A percentile compares a stretch with the other conserved stretches of the same genome.
These are phyloP conservation scores for Petrolisthes manimaculis DNA, from an alignment of 2,888 invertebrate genomes.

Conservation along the genomic window DNA sequence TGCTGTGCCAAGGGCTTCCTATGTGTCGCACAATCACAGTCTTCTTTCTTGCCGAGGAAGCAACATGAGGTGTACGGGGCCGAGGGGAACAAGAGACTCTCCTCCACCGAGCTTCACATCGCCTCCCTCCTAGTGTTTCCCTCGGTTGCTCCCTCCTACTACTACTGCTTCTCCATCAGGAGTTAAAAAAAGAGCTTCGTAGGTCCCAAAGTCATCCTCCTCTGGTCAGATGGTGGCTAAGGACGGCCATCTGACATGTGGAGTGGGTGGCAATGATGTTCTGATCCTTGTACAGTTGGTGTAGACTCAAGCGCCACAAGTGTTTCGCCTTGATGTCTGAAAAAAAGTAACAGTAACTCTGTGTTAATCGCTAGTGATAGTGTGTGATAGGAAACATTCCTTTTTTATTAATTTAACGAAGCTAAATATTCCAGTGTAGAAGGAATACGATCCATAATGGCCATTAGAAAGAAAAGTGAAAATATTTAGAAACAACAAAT, in stretches of 20 bases:
- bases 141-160: conserved; percentile 27
- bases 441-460: conserved; percentile 37
- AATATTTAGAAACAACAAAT: background rate
- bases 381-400: conserved; percentile 49
- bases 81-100: background rate
- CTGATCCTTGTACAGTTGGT: conserved; percentile 50
- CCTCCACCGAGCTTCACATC: background rate
- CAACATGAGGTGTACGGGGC: conserved; percentile 19
- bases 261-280: conserved; percentile 14
- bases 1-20: conserved; percentile 39
- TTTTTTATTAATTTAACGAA: conserved; percentile 19
- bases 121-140: background rate
- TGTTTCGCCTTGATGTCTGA: conserved; percentile 40
- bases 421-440: conserved; percentile 11
- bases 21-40: conserved; percentile 22
- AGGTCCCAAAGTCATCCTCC: conserved; percentile 24
- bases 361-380: conserved; percentile 59
- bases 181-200: conserved; percentile 4
- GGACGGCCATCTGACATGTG: conserved; percentile 20
- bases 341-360: conserved; percentile 44
- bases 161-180: conserved; percentile 9
- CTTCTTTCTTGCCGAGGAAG: conserved; percentile 13
- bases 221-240: background rate
- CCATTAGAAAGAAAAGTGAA: conserved; percentile 30
- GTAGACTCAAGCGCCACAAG: conserved; percentile 35